Evolutionary conservation across 2,888 invertebrate species (phyloP).

Genomic region (Cryptus armator): DNA sequence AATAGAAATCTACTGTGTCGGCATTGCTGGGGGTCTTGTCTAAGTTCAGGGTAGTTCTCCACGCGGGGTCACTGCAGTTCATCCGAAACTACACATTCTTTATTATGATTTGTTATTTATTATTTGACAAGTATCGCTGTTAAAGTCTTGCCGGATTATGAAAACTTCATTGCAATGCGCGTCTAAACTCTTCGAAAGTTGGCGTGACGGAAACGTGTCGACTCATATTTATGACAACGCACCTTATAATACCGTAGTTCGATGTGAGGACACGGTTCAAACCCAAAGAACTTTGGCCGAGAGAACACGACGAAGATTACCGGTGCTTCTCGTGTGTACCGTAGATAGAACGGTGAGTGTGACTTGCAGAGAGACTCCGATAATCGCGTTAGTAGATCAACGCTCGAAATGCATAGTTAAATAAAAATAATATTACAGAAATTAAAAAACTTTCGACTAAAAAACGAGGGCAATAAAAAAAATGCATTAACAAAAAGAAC

Average conservation of each 20-base stretch:
- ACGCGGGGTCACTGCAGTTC: neutral
- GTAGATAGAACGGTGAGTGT: slow-evolving; percentile 9
- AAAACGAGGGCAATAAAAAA: neutral
- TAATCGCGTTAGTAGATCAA: neutral
- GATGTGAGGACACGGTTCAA: slow-evolving; percentile 72
- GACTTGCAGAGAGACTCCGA: neutral
- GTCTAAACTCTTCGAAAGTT: slow-evolving; percentile 6
- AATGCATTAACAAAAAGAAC: neutral
- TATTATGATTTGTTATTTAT: neutral
- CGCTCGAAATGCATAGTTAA: neutral
- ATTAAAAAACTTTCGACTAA: neutral
- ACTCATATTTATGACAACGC: slow-evolving; percentile 75
- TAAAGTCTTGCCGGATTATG: neutral
- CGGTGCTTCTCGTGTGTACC: slow-evolving; percentile 10
- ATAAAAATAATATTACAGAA: neutral
- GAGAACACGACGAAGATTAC: slow-evolving; percentile 40
- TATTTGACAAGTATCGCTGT: neutral
- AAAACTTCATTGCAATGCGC: slow-evolving; percentile 16
- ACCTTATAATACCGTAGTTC: slow-evolving; percentile 70
- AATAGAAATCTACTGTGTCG: neutral
- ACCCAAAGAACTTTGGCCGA: slow-evolving; percentile 47
- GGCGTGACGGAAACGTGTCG: slow-evolving; percentile 70
- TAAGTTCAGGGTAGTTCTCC: neutral
- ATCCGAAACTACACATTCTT: neutral
- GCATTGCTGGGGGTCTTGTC: neutral